Base-by-base conservation (phyloP, 2,888 invertebrate genomes). In the Hirtodrosophila histrioides region DNA sequence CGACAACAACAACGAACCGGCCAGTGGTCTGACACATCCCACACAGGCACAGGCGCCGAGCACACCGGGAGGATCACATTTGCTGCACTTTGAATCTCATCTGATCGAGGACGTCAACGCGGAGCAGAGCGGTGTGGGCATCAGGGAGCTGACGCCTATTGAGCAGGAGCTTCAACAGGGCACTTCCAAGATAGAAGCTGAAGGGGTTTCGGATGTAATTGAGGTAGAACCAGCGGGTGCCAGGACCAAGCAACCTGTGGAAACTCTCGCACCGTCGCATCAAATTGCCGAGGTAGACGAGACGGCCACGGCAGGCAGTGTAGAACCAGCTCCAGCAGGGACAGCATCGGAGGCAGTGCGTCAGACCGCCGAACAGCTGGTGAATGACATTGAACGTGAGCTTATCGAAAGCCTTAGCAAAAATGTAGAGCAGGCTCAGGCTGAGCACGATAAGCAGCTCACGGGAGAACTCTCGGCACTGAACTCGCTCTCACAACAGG, bases 51-150 rank as follows among this genome's bases (percentile, higher is more conserved):
- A 54, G 31, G 61, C 58, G 53, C 79, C 82, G n/a, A 82, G 72
- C 12, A 85, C 78, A 23, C 78, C 81, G 23, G 80, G 78, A 7
- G 85, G 82, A 35, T 69, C 73, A 2, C 78, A 87, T 63, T 77
- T 91, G 58, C 76, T 90, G 46, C 89, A 91, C 62, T 88, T 91
- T 60, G 91, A 91, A 80, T 91, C 91, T 66, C 91, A 91, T 80
- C 81, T 91, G 29, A 91, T 91, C 58, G 91, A 91, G 66, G 89
- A 89, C 89, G 68, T 87, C 3, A 69, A 88, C 54, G 83, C 86
- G 7, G 75, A 78, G 49, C 83, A 79, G 48, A 81, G 86, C 54
- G 90, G 91, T 70, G 89, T 91, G 46, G 89, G 89, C 55, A 90
- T 91, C 31, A 89, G 88, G 41, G 91, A 91, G 64, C 62, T 91